Evolutionary conservation across 2,797 vertebrate genomes (phyloP), one percentile per base, ranked within the genome.

Genomic region (Clangula hyemalis): DNA sequence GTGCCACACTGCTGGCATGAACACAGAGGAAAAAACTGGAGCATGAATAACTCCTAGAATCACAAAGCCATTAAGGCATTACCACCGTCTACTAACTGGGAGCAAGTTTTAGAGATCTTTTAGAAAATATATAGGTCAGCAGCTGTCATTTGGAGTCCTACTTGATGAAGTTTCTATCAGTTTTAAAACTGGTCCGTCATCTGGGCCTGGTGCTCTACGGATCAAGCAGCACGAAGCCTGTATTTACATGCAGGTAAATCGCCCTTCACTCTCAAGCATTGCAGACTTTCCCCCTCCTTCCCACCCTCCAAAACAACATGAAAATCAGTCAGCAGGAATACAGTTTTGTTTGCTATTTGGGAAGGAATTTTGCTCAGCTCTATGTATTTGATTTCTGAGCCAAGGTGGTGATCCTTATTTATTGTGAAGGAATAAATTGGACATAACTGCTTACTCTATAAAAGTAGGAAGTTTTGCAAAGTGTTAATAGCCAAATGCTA

Each of bases 1-100:
- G 65, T 30, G 53, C 72, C 49, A 36, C 21, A 51, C 45, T 58
- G 85, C 91, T 92, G 94, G 93, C 90, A 91, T n/a, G 69, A 43
- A 19, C 87, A 86, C 83, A 82, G 75, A 94, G 69, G 71, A 25
- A 72, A 82, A 96, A 97, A 97, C 49, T 95, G 94, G 96, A 95
- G 94, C 96, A 97, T 96, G 90, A 95, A 89, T 97, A 97, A 96
- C 94, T 91, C 87, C 88, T 73, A 45, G 91, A 96, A 92, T 93
- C 93, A 94, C 94, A 95, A 92, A 97, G 89, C 93, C 93, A 96
- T 97, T 96, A 96, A 96, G 93, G 94, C 94, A 83, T 77, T 73
- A 75, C 70, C 75, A 93, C 58, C 73, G 43, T 84, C 87, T 91
- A 71, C 95, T 94, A 71, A 94, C 95, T 94, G 74, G 84, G 76